A percentile compares a stretch with the other conserved stretches of the same genome.
Conservation (phyloP, 2,113 vertebrate species). For the Oryzias curvinotus region DNA sequence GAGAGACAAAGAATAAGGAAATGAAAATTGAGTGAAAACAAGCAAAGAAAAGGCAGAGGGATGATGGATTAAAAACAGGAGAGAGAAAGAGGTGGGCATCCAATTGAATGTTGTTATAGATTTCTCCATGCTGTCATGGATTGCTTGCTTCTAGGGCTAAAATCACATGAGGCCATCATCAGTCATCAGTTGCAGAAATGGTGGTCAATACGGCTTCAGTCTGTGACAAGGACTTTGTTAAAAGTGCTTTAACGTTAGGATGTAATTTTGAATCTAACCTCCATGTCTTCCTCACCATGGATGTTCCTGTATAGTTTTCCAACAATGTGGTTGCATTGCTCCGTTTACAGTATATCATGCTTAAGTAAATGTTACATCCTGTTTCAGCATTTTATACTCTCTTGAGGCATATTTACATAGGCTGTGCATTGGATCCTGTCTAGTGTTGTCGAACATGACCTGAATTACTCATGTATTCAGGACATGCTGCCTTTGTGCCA, state of each 20-base stretch:
- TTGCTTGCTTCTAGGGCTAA: constrained; percentile 29
- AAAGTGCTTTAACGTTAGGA: constrained; percentile 8
- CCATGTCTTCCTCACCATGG: too few relatives aligned
- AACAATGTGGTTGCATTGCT: too few relatives aligned
- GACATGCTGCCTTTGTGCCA: too few relatives aligned
- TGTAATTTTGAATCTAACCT: neutral
- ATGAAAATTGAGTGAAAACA: neutral
- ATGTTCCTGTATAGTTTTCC: too few relatives aligned
- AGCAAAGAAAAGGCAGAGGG: constrained; percentile 5
- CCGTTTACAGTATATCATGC: too few relatives aligned
- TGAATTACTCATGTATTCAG: too few relatives aligned
- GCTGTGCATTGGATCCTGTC: too few relatives aligned
- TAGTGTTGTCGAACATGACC: too few relatives aligned
- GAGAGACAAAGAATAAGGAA: neutral
- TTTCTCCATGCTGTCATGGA: constrained; percentile 41
- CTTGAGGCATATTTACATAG: too few relatives aligned
- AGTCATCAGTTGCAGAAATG: constrained; percentile 42
- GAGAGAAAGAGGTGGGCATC: constrained; percentile 9
- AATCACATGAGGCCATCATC: constrained; percentile 52
- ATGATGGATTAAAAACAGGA: constrained; percentile 30
- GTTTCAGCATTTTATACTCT: too few relatives aligned
- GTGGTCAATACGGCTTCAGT: constrained; percentile 27
- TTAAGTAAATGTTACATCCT: too few relatives aligned
- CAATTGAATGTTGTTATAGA: constrained; percentile 38
- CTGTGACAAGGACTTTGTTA: constrained; percentile 15